Conservation (phyloP, 2,888 invertebrate species). For the Dolomedes plantarius region DNA sequence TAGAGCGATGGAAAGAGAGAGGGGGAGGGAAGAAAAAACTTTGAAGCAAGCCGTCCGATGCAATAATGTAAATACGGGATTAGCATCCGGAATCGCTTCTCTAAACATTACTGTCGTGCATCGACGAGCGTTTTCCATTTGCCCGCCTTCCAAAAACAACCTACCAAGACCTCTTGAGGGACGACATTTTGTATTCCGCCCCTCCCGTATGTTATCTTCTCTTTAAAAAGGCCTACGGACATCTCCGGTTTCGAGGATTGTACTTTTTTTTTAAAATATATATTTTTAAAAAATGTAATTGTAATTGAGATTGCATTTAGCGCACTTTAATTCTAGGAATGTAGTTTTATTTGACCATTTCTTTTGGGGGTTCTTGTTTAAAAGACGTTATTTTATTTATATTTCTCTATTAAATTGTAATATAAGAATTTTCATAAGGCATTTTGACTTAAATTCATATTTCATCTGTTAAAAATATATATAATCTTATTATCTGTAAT, state of each 20-base stretch:
- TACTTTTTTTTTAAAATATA: background rate
- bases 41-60: slow-evolving; percentile 26
- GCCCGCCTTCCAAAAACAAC: slow-evolving; percentile 47
- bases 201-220: background rate
- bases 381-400: too few relatives aligned
- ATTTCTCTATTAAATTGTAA: too few relatives aligned
- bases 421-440: too few relatives aligned
- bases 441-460: too few relatives aligned
- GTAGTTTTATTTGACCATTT: too few relatives aligned
- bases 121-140: slow-evolving; percentile 57
- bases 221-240: slow-evolving; percentile 21
- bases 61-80: slow-evolving; percentile 67
- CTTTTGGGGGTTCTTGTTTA: too few relatives aligned
- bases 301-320: background rate
- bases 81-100: slow-evolving; percentile 68
- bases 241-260: slow-evolving; percentile 4
- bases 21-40: background rate
- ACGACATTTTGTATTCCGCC: slow-evolving; percentile 46
- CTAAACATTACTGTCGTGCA: slow-evolving; percentile 61
- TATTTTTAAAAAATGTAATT: too few relatives aligned
- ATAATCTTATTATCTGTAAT: too few relatives aligned
- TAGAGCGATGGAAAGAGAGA: slow-evolving; percentile 23
- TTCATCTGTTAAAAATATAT: too few relatives aligned
- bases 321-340: too few relatives aligned
- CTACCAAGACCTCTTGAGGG: slow-evolving; percentile 28